Conservation (phyloP, 2,888 invertebrate genomes). For the Lasioglossum morio region DNA sequence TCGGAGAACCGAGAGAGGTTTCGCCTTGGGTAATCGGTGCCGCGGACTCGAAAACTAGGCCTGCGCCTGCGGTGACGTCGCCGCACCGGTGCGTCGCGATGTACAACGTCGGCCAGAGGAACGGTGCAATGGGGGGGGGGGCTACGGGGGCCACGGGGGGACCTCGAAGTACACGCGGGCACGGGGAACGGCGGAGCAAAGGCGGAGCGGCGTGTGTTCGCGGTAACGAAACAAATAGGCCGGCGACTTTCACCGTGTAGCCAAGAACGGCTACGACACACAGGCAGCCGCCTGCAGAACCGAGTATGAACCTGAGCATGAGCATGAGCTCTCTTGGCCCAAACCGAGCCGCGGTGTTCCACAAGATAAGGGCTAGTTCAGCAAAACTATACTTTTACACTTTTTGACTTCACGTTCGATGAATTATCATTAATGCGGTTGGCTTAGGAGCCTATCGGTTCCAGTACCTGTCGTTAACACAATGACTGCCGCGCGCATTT, state of each 20-base stretch:
- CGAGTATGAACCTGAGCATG: conserved; percentile 8
- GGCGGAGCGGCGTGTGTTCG: conserved; percentile 65
- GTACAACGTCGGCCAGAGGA: conserved; percentile 7
- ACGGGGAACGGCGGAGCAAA: conserved; percentile 3
- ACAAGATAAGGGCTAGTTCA: background rate
- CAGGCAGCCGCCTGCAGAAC: conserved; percentile 24
- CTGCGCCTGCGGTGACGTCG: conserved; percentile 73
- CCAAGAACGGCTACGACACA: conserved; percentile 61
- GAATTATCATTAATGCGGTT: no score
- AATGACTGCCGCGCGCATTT: no score
- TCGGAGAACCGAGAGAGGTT: conserved; percentile 67
- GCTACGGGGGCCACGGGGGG: background rate
- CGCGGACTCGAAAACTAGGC: conserved; percentile 76
- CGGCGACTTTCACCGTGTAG: conserved; percentile 82
- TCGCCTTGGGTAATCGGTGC: conserved; percentile 74
- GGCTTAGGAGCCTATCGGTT: no score
- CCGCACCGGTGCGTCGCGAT: conserved; percentile 55
- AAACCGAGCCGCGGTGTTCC: conserved; percentile 30
- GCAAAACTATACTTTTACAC: background rate
- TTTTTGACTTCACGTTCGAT: no score
- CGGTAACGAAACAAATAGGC: conserved; percentile 82
- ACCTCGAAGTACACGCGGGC: background rate
- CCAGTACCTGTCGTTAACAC: no score
- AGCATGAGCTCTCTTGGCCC: conserved; percentile 45
- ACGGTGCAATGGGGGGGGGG: background rate